phyloP scores from a whole-genome alignment of 2,797 vertebrate species.

The Falco cherrug region DNA sequence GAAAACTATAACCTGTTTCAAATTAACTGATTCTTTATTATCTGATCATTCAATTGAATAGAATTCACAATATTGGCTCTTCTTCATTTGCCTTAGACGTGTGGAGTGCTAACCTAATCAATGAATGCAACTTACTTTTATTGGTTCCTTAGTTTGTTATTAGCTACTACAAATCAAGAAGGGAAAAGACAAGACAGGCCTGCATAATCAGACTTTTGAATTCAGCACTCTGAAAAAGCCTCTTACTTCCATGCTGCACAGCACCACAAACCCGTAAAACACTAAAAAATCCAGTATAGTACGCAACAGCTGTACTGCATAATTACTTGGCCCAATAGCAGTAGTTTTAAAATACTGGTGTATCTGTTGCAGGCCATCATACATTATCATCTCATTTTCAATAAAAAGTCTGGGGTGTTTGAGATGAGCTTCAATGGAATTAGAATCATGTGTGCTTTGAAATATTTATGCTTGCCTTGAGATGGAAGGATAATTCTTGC shows the following conservation, averaged over 20 bases:
- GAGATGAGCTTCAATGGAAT: constrained; percentile 59
- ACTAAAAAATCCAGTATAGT: constrained; percentile 4
- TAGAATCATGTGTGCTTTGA: constrained; percentile 64
- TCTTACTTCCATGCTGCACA: background rate
- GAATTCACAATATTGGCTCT: background rate
- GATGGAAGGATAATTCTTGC: constrained; percentile 58
- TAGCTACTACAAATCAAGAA: background rate
- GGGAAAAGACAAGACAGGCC: background rate
- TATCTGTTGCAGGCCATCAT: constrained; percentile 62
- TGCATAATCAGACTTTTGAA: background rate
- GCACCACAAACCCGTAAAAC: background rate
- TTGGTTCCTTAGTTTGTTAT: background rate
- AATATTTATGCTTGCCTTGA: constrained; percentile 68
- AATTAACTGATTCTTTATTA: constrained; percentile 36
- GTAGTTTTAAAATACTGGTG: constrained; percentile 39
- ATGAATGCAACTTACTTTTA: background rate
- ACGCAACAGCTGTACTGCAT: constrained; percentile 42
- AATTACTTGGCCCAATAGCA: constrained; percentile 55
- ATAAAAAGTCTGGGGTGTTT: constrained; percentile 58
- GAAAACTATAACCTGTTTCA: background rate
- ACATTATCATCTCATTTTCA: constrained; percentile 67
- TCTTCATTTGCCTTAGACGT: background rate
- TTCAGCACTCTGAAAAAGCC: background rate
- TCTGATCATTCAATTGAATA: background rate
- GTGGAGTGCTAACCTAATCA: constrained; percentile 1